phyloP scores from a whole-genome alignment of 2,113 vertebrate genomes.

The Otus sunia region DNA sequence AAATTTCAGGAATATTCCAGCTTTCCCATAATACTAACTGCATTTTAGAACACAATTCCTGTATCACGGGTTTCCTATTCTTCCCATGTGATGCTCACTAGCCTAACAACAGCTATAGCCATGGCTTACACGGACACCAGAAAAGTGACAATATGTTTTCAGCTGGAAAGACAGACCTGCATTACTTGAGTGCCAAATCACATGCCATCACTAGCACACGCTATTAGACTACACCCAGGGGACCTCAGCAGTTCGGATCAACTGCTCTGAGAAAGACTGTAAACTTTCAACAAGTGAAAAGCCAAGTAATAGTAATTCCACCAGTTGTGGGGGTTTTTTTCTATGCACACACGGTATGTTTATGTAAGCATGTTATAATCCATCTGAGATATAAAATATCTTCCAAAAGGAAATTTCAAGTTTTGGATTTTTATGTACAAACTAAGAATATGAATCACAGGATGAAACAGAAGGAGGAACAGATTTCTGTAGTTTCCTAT shows the following conservation, averaged over 20 bases:
- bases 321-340: neutral
- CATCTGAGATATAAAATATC: neutral
- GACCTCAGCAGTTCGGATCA: neutral
- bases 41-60: neutral
- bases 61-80: fast-evolving
- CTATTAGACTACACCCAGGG: neutral
- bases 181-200: neutral
- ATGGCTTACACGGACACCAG: neutral
- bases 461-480: constrained; percentile 45
- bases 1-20: neutral
- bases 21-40: neutral
- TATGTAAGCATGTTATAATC: neutral
- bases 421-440: neutral
- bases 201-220: neutral
- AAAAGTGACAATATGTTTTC: neutral
- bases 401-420: neutral
- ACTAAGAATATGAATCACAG: neutral
- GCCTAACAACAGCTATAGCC: fast-evolving
- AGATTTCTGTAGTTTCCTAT: constrained; percentile 37
- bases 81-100: neutral
- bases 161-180: neutral
- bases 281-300: neutral
- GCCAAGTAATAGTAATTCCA: neutral
- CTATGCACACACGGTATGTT: neutral
- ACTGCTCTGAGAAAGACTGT: neutral